Percentiles rank a stretch among this genome's conserved stretches.
phyloP scores from a whole-genome alignment of 2,113 vertebrate species.

The Orthonyx spaldingii region DNA sequence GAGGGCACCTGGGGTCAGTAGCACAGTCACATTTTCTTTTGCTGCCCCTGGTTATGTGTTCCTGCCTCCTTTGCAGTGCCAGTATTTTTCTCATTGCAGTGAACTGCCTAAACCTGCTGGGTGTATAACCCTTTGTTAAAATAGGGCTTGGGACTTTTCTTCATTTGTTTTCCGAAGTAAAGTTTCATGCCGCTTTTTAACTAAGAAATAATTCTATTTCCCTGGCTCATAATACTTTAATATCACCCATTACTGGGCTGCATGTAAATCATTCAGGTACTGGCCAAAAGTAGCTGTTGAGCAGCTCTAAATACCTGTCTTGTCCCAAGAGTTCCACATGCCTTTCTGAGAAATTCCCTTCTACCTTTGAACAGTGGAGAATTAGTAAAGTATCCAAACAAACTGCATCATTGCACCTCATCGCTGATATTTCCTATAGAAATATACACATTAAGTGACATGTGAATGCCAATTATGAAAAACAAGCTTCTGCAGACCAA shows the following conservation, averaged over 20 bases:
- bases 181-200: neutral
- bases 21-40: neutral
- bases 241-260: neutral
- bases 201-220: neutral
- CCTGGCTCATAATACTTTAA: neutral
- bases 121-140: neutral
- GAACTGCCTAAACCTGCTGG: neutral
- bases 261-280: neutral
- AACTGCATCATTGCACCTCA: neutral
- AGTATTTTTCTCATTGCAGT: neutral
- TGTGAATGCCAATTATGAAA: constrained; percentile 4
- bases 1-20: neutral
- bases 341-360: neutral
- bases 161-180: neutral
- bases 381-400: neutral
- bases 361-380: neutral
- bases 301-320: neutral
- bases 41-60: neutral
- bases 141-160: neutral
- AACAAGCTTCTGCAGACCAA: neutral
- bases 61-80: neutral
- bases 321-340: neutral
- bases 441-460: neutral
- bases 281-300: neutral
- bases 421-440: neutral